These are phyloP conservation scores for Craseonycteris thonglongyai DNA, from an alignment of 2,113 vertebrate genomes.

Conservation along the genomic window DNA sequence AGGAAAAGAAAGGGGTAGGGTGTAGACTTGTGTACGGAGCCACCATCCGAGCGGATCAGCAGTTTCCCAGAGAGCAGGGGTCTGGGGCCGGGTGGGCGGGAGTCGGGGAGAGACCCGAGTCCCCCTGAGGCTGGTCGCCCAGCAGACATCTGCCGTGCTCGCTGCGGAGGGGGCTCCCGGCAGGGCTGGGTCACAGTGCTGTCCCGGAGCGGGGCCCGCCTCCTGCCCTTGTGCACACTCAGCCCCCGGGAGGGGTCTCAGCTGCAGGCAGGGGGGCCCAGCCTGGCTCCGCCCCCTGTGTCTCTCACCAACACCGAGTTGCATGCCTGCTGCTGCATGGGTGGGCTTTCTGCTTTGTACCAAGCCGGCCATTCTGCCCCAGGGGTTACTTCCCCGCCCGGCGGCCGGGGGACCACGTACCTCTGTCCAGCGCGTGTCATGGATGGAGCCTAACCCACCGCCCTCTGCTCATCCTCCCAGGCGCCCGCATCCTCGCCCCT, in stretches of 20 bases:
- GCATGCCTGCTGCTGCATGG: fast-evolving
- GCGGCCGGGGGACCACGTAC: fast-evolving
- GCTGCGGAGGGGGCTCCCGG: fast-evolving
- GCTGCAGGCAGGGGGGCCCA: background rate
- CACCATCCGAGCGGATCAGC: fast-evolving
- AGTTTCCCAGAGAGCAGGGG: background rate
- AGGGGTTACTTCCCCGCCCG: fast-evolving
- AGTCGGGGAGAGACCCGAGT: fast-evolving
- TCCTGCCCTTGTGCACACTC: fast-evolving
- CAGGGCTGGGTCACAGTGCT: fast-evolving
- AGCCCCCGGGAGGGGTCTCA: fast-evolving
- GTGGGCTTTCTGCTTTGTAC: fast-evolving
- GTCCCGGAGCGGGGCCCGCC: too few relatives aligned
- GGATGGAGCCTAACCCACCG: background rate
- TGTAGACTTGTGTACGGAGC: fast-evolving
- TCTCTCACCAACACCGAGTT: fast-evolving
- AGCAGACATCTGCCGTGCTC: background rate
- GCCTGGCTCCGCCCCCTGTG: fast-evolving
- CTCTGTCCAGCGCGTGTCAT: fast-evolving
- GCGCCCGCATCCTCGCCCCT: slow-evolving; percentile 60
- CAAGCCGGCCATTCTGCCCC: fast-evolving
- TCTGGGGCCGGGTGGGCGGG: background rate
- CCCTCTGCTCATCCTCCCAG: slow-evolving; percentile 51
- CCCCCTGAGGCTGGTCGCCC: fast-evolving
- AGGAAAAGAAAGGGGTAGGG: background rate